Evolutionary conservation across 2,888 invertebrate genomes (phyloP).

Genomic region (Lumbricus terrestris): DNA sequence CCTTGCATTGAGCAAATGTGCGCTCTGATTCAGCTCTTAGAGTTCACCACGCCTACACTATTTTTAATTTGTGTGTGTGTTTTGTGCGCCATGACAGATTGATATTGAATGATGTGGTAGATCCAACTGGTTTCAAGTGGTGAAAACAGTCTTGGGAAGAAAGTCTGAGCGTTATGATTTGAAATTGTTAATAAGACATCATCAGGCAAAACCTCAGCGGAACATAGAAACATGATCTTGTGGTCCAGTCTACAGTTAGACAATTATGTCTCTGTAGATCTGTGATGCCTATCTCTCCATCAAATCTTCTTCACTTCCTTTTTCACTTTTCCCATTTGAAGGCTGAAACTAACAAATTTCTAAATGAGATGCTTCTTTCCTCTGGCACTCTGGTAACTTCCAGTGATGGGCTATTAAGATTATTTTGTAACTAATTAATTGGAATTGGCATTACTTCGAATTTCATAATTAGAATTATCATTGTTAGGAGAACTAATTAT

Average conservation of each 20-base stretch:
- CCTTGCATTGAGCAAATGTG: not conserved
- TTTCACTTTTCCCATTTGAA: not conserved
- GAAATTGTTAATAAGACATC: conserved; percentile 3
- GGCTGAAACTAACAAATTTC: no score
- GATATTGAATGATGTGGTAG: not conserved
- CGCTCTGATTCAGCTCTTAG: not conserved
- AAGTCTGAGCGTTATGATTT: not conserved
- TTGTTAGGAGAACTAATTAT: no score
- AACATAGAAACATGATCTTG: not conserved
- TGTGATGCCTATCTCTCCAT: not conserved
- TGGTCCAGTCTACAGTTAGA: no score
- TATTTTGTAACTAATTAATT: no score
- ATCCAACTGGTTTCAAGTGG: not conserved
- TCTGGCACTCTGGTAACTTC: no score
- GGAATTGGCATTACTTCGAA: no score
- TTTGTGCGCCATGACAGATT: not conserved
- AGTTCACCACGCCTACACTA: not conserved
- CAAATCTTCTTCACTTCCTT: not conserved
- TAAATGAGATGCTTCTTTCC: no score
- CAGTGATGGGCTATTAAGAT: no score
- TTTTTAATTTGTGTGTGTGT: not conserved
- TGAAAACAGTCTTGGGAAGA: not conserved
- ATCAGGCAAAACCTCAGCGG: not conserved
- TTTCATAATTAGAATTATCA: no score
- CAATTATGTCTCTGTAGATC: not conserved